Evolutionary conservation across 1,140 invertebrate genomes (phyloP), one percentile per base, ranked within the genome.

Genomic region (Drosophila nasuta): DNA sequence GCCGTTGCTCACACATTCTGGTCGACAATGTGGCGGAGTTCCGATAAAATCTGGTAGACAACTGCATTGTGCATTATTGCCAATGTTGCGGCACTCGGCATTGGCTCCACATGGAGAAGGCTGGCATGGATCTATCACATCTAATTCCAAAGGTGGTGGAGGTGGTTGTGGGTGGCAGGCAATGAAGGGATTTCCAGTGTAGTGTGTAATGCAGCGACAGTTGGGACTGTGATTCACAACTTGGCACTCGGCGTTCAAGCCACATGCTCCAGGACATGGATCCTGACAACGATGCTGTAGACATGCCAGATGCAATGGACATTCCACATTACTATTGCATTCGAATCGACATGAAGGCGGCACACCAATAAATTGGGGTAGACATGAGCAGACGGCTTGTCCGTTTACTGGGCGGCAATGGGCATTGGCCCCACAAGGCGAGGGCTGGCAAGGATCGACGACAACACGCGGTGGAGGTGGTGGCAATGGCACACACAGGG

Each of bases 101-200:
- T 96, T 96, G 1, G 95, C 95, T 30, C 96, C 96, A 93, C 96
- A 97, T 1, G 96, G 96, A 2, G 95, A 95, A 28, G 96, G 96
- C 69, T 94, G 87, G 81, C 96, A 96, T 11, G 95, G 95, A 91
- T 96, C 94, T 25, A 68, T 79, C 7, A 88, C 91, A 11, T 92
- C 86, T 3, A 75, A 69, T 1, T 57, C 48, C 64, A 79, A 33
- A 52, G 78, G 92, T n/a, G 93, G 93, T 89, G 94, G 92, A 7
- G 95, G 94, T n/a, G 93, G 93, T 91, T 94, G 92, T 11, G 95
- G 94, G 45, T 95, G 94, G 82, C 97, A 98, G 48, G 93, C 93
- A 2, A 94, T 92, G 79, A 96, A 96, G 4, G 96, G 96, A 95
- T 97, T 96, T 59, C 97, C 97, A 5, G 95, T 96, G 75, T 94